phyloP scores from a whole-genome alignment of 2,113 vertebrate species.

The Heliornis fulica region DNA sequence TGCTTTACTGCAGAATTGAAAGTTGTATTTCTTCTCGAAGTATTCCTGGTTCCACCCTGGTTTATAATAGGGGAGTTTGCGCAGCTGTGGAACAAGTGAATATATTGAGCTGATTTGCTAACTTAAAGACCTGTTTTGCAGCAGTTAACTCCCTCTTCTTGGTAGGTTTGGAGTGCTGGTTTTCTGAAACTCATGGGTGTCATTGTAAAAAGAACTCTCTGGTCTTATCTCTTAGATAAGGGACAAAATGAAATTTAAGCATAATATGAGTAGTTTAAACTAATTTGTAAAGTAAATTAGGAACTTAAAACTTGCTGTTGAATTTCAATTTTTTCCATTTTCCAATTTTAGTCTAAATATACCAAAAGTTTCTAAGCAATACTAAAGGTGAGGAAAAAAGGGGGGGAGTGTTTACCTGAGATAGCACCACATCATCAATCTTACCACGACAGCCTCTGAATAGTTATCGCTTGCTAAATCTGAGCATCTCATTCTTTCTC shows the following conservation, averaged over 20 bases:
- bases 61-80: background rate
- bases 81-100: background rate
- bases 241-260: background rate
- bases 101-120: background rate
- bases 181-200: background rate
- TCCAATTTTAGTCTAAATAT: background rate
- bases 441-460: slow-evolving; percentile 7
- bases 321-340: too few relatives aligned
- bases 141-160: background rate
- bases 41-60: background rate
- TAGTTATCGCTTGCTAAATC: slow-evolving; percentile 1
- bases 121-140: background rate
- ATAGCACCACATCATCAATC: background rate
- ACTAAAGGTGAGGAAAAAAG: too few relatives aligned
- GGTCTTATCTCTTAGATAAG: background rate
- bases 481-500: background rate
- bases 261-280: background rate
- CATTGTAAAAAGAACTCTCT: background rate
- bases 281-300: background rate
- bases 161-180: background rate
- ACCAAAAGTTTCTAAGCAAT: background rate
- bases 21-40: background rate
- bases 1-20: background rate
- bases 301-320: background rate
- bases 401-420: too few relatives aligned